A percentile compares a stretch with the other conserved stretches of the same genome.
Evolutionary conservation across 2,888 invertebrate species (phyloP).

Genomic region (Meiosimyza platycephala): DNA sequence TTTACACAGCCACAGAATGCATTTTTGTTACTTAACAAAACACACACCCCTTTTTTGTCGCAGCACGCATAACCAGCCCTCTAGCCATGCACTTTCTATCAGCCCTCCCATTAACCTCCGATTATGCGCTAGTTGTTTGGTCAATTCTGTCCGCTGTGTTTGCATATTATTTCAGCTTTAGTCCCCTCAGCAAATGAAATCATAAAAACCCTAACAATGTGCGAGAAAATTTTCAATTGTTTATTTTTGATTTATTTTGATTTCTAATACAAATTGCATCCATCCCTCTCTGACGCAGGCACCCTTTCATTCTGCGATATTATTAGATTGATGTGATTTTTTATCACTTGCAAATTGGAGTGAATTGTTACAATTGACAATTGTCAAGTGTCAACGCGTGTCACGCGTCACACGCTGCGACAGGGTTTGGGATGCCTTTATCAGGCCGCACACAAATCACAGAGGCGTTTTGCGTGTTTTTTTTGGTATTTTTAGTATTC

Average conservation of each 20-base stretch:
- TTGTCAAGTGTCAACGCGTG: constrained; percentile 44
- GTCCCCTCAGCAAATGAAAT: background rate
- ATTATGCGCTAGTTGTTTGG: background rate
- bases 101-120: background rate
- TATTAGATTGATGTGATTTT: background rate
- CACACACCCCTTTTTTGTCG: background rate
- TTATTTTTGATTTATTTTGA: constrained; percentile 48
- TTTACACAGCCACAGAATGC: constrained; percentile 44
- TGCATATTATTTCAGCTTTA: constrained; percentile 32
- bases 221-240: constrained; percentile 64
- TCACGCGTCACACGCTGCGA: constrained; percentile 30
- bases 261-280: constrained; percentile 21
- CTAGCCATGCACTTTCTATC: background rate
- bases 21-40: constrained; percentile 12
- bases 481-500: constrained; percentile 23
- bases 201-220: constrained; percentile 46
- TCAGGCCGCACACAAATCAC: constrained; percentile 41
- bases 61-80: background rate
- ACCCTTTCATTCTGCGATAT: background rate
- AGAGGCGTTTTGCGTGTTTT: constrained; percentile 42
- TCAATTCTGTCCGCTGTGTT: too few species aligned
- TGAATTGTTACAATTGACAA: constrained; percentile 29
- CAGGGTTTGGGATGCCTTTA: constrained; percentile 1
- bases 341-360: constrained; percentile 27
- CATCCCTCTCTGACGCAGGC: background rate